These are phyloP conservation scores for Notamacropus eugenii DNA, from an alignment of 2,797 vertebrate species.

Conservation along the genomic window DNA sequence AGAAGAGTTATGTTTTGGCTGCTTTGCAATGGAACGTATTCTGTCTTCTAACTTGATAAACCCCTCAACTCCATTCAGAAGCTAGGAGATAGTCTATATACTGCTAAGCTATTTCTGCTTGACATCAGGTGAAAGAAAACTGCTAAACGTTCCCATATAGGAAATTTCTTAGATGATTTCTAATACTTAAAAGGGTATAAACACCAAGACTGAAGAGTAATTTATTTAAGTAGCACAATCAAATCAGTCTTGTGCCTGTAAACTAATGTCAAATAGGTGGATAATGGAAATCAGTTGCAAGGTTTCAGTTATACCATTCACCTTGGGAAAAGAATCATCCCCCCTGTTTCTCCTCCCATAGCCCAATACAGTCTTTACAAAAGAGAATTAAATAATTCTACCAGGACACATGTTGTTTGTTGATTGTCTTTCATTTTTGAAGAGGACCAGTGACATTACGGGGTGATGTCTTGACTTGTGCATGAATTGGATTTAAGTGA, in stretches of 20 bases:
- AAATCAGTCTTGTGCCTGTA: background rate
- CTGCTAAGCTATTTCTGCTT: background rate
- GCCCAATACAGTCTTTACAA: too few relatives aligned
- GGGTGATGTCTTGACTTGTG: too few relatives aligned
- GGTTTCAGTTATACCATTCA: background rate
- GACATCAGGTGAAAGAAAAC: background rate
- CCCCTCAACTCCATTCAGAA: background rate
- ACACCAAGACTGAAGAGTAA: background rate
- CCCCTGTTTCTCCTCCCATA: too few relatives aligned
- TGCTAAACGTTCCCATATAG: background rate
- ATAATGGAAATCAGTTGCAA: background rate
- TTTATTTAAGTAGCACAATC: background rate
- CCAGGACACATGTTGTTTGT: too few relatives aligned
- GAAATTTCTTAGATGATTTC: background rate
- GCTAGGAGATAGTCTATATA: background rate
- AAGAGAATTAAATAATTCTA: too few relatives aligned
- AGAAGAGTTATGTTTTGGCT: background rate
- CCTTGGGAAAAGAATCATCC: background rate
- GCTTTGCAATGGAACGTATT: background rate
- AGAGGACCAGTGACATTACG: too few relatives aligned
- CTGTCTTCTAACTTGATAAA: constrained; percentile 28
- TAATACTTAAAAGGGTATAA: background rate
- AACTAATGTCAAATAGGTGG: background rate
- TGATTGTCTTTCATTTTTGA: too few relatives aligned
- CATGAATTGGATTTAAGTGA: too few relatives aligned